Evolutionary conservation across 2,888 invertebrate genomes (phyloP).

Genomic region (Schrankia costaestrigalis): DNA sequence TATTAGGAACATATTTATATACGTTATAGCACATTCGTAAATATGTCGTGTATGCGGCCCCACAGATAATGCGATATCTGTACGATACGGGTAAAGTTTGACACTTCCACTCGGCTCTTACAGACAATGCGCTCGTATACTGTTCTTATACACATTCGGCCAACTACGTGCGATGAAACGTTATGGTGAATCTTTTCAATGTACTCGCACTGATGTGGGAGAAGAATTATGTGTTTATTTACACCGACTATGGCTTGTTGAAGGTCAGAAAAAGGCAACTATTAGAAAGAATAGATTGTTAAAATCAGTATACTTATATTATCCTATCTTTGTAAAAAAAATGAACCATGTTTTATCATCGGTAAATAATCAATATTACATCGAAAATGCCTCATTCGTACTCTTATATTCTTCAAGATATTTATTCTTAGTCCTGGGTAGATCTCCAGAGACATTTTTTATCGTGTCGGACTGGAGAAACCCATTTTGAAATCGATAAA

Average conservation of each 20-base stretch:
- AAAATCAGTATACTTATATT: too few relatives aligned
- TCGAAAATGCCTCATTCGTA: too few relatives aligned
- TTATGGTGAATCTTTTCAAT: slow-evolving; percentile 10
- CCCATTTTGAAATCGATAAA: too few relatives aligned
- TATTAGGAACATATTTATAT: slow-evolving; percentile 33
- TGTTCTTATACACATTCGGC: slow-evolving; percentile 28
- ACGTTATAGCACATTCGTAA: slow-evolving; percentile 29
- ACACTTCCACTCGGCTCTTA: slow-evolving; percentile 27
- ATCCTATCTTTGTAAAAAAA: too few relatives aligned
- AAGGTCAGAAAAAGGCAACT: slow-evolving; percentile 3
- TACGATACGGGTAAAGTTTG: slow-evolving; percentile 28
- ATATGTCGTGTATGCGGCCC: slow-evolving; percentile 23
- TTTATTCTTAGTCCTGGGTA: too few relatives aligned
- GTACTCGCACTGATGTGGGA: slow-evolving; percentile 3
- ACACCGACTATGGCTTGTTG: neutral
- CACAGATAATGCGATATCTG: slow-evolving; percentile 28
- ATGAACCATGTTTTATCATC: too few relatives aligned
- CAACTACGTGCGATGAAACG: slow-evolving; percentile 20
- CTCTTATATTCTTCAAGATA: too few relatives aligned
- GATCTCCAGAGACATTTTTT: too few relatives aligned
- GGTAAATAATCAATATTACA: too few relatives aligned
- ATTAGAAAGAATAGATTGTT: too few relatives aligned
- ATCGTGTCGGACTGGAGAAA: too few relatives aligned
- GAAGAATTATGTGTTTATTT: slow-evolving; percentile 2
- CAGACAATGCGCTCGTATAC: slow-evolving; percentile 23